Percentiles rank a stretch among this genome's conserved stretches.
Evolutionary conservation across 37 sponge, comb jelly and placozoan species (phyloP).

Genomic region (Spongia lamella): DNA sequence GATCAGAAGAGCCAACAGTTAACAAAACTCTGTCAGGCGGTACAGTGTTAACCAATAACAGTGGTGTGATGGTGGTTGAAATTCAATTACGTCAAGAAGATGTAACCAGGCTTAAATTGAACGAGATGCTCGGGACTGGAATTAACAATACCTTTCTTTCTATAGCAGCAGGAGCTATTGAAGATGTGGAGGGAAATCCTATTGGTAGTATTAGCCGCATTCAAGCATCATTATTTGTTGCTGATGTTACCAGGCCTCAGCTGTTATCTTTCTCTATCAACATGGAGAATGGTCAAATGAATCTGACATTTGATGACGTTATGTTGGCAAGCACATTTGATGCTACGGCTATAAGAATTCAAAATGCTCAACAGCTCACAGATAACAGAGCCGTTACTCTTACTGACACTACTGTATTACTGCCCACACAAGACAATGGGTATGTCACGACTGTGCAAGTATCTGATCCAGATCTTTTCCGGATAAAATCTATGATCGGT

Average conservation of each 20-base stretch:
- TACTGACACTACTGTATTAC: slow-evolving; percentile 27
- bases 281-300: slow-evolving; percentile 69
- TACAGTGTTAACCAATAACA: slow-evolving; percentile 33
- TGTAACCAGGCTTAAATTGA: slow-evolving; percentile 56
- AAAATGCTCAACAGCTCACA: slow-evolving; percentile 36
- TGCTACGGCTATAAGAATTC: slow-evolving; percentile 77
- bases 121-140: slow-evolving; percentile 48
- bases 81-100: slow-evolving; percentile 54
- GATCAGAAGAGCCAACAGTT: slow-evolving; percentile 6
- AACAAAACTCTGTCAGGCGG: slow-evolving; percentile 54
- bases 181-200: slow-evolving; percentile 63
- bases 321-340: slow-evolving; percentile 62
- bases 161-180: slow-evolving; percentile 43
- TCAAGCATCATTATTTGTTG: slow-evolving; percentile 51
- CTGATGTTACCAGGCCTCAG: slow-evolving; percentile 69
- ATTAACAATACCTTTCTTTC: slow-evolving; percentile 64
- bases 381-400: slow-evolving; percentile 48
- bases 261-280: slow-evolving; percentile 69
- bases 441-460: slow-evolving; percentile 56
- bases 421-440: slow-evolving; percentile 36
- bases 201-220: slow-evolving; percentile 13
- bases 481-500: slow-evolving; percentile 57
- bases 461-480: slow-evolving; percentile 75
- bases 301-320: slow-evolving; percentile 87
- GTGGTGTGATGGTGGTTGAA: slow-evolving; percentile 59